Base-by-base conservation (phyloP, 2,797 vertebrate species). In the Phrynocephalus guinanensis region DNA sequence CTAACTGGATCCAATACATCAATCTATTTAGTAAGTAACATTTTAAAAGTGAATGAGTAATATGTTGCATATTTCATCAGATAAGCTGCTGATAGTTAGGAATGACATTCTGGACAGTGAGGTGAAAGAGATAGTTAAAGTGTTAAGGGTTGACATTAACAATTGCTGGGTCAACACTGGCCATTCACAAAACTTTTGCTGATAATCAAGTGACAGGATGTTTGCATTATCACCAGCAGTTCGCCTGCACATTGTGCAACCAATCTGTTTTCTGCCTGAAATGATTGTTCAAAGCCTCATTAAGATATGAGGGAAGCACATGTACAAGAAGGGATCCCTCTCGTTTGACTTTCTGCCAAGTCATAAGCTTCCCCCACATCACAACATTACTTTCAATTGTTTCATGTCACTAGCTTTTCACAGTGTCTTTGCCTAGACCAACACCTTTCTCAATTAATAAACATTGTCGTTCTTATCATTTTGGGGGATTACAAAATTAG, bases 201-300 rank as follows among this genome's bases (percentile, higher is more conserved):
- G 33, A 38, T 44, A 75, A 75, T 33, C 72, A 3, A 44, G 72
- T 7, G 26, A 16, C 33, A 44, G 72, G 20, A 38, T 75, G 26
- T 75, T 22, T 75, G 72, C 22, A 33, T 44, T 75, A 75, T 75
- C 72, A 75, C 30, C 72, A 18, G 9, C 88, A 92, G 52, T 79
- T 87, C 91, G 80, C 77, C 92, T 68, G 48, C 86, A 91, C 80
- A 88, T 86, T 93, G 91, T 83, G 83, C 52, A 84, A 91, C 87
- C 92, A 88, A 90, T 93, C 92, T 94, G 94, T 91, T 93, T 90
- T 91, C 76, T 90, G 84, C 87, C 82, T 48, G 87, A 84, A 44
- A 18, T 26, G 89, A 85, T 81, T 92, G 90, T 91, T 92, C 90
- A 87, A 88, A 91, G 91, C 85, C 86, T 78, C 15, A 56, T 75